Evolutionary conservation across 2,113 vertebrate species (phyloP), one percentile per base, ranked within the genome.

Genomic region (Etheostoma cragini): DNA sequence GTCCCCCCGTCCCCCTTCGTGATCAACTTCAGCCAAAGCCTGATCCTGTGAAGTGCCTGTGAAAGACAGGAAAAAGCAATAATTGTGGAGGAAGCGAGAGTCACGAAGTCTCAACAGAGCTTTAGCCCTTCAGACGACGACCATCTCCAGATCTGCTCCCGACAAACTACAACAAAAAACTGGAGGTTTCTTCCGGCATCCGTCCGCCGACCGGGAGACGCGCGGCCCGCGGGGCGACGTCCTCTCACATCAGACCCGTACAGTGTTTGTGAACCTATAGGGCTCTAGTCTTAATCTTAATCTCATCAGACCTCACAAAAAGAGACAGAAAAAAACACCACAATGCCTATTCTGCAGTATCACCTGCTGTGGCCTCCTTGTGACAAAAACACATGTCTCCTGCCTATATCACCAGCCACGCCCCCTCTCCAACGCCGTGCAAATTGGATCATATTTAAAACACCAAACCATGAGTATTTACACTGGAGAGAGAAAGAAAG

Each of bases 291-390:
- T n/a, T n/a, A n/a, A n/a, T 91, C 87, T 89, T 77, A 76, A 84
- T 87, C 81, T 72, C 83, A 85, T 75, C 80, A 78, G 85, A 92
- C 88, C 93, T 90, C 87, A 82, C 70, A 0, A 61, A 84, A 79
- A 80, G 82, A 84, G 88, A 88, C 80, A 82, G 85, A n/a, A 82
- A 21, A 69, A 81, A 93, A 87, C 87, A 93, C 94, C 92, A 75
- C 74, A 87, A 92, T 94, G 92, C 93, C 94, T 94, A 92, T 90
- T 84, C 76, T 66, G 80, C 82, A 88, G 87, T 82, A 61, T 82
- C 85, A 87, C 91, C 90, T 88, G 92, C 92, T 91, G 92, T 92
- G 91, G 88, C 92, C 89, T 90, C 86, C 84, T 85, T n/a, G n/a
- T n/a, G n/a, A n/a, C n/a, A n/a, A n/a, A n/a, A n/a, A n/a, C n/a